These are phyloP conservation scores for Glareola pratincola DNA, from an alignment of 2,113 vertebrate species.

Conservation along the genomic window DNA sequence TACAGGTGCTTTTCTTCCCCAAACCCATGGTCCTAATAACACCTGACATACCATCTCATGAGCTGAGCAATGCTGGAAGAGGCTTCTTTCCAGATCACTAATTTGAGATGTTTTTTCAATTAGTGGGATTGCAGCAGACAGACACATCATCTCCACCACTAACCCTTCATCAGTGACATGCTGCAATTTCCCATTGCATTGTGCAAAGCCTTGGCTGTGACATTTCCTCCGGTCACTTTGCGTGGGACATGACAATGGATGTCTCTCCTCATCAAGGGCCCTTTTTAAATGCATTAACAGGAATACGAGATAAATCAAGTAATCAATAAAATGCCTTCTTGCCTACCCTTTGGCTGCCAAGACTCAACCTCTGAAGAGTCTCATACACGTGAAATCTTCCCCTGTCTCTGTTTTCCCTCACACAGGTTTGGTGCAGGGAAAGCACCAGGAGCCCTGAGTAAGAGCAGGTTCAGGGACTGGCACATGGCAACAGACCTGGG, in stretches of 20 bases:
- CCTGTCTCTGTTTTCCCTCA: background rate
- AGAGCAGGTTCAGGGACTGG: background rate
- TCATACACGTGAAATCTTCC: background rate
- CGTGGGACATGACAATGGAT: background rate
- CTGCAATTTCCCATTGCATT: background rate
- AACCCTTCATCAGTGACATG: background rate
- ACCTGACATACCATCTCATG: background rate
- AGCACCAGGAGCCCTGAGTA: background rate
- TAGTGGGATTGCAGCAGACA: background rate
- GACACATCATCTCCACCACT: background rate
- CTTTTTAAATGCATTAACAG: constrained; percentile 18
- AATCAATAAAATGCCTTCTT: background rate
- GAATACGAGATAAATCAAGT: background rate
- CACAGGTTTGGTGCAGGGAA: background rate
- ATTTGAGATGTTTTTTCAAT: background rate
- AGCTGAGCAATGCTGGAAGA: background rate
- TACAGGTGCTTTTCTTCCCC: background rate
- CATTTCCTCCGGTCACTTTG: background rate
- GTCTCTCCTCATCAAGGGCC: background rate
- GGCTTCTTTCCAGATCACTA: background rate
- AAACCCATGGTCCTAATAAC: background rate
- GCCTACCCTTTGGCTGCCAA: background rate
- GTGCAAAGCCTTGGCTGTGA: background rate
- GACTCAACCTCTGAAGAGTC: background rate
- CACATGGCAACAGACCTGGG: background rate